Evolutionary conservation across 2,797 vertebrate genomes (phyloP), one percentile per base, ranked within the genome.

Genomic region (Pangasius djambal): DNA sequence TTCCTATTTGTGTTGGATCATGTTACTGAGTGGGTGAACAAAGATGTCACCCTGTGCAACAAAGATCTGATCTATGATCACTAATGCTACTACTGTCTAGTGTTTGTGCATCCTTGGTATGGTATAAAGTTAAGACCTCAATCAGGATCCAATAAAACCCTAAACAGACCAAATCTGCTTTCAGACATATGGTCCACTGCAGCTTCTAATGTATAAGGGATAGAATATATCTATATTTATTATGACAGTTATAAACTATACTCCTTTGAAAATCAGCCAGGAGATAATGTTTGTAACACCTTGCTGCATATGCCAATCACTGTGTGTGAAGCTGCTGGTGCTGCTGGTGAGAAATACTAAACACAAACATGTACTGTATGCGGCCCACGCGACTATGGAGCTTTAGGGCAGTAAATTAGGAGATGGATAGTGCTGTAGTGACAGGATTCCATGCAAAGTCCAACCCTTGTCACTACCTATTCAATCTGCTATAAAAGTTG

Each of bases 241-340:
- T 85, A 89, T 85, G 89, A 87, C 84, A 77, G 70, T 83, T 55
- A 86, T 48, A 89, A 87, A 88, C 57, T 77, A 89, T 70, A 52
- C 40, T 0, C 52, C 28, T 72, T 69, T 89, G 22, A 88, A 90
- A 83, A 44, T n/a, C 22, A 89, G 40, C 87, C 57, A 67, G 84
- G 69, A 89, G 83, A 83, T 89, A 86, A 88, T 63, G 83, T 79
- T 81, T 87, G 72, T 89, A 90, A 89, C 75, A 89, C 87, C 78
- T 86, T 84, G 25, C 48, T 34, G 87, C 63, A 81, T 89, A 88
- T 69, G 86, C 85, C 90, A 89, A 65, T 89, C 88, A 90, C 57
- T 69, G 59, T 31, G n/a, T 72, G 75, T 85, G 85, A 65, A 4
- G 59, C 20, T 57, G 12, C 50, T 61, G 12, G 16, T 85, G 18